These are phyloP conservation scores for Polydrusus tereticollis DNA, from an alignment of 2,888 invertebrate genomes.

Conservation along the genomic window DNA sequence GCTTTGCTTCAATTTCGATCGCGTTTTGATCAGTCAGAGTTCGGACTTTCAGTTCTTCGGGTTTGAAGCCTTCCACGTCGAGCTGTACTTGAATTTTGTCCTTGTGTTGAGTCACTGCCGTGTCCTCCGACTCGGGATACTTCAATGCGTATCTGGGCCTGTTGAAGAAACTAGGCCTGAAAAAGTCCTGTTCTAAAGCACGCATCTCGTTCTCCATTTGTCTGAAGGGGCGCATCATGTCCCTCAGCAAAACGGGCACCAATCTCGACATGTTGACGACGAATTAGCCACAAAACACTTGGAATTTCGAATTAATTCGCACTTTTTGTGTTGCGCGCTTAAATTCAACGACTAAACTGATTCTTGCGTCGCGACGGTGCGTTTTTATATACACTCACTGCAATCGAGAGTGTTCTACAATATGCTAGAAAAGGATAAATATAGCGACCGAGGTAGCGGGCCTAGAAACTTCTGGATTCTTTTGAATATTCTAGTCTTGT, in stretches of 20 bases:
- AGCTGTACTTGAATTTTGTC: slow-evolving; percentile 79
- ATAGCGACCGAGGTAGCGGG: neutral
- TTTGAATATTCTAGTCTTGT: no score
- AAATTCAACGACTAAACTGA: slow-evolving; percentile 5
- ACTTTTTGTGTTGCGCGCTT: slow-evolving; percentile 3
- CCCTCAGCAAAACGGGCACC: slow-evolving; percentile 55
- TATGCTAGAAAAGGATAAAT: slow-evolving; percentile 1
- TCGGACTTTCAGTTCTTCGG: slow-evolving; percentile 83
- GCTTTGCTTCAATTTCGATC: slow-evolving; percentile 82
- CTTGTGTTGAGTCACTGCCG: slow-evolving; percentile 71
- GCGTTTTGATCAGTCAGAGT: slow-evolving; percentile 75
- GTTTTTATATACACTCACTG: slow-evolving; percentile 21
- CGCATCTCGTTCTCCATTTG: slow-evolving; percentile 59
- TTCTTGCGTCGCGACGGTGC: neutral
- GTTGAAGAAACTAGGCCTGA: slow-evolving; percentile 49
- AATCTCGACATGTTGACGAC: slow-evolving; percentile 55
- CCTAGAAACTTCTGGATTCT: neutral
- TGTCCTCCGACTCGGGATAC: slow-evolving; percentile 62
- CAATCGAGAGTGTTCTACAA: slow-evolving; percentile 13
- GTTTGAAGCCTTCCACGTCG: slow-evolving; percentile 83
- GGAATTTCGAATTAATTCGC: neutral
- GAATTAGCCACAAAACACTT: neutral
- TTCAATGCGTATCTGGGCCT: slow-evolving; percentile 50
- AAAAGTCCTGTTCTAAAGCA: slow-evolving; percentile 53
- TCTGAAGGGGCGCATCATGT: slow-evolving; percentile 57